Evolutionary conservation across 2,888 invertebrate species (phyloP).

Genomic region (Torymus texanus): DNA sequence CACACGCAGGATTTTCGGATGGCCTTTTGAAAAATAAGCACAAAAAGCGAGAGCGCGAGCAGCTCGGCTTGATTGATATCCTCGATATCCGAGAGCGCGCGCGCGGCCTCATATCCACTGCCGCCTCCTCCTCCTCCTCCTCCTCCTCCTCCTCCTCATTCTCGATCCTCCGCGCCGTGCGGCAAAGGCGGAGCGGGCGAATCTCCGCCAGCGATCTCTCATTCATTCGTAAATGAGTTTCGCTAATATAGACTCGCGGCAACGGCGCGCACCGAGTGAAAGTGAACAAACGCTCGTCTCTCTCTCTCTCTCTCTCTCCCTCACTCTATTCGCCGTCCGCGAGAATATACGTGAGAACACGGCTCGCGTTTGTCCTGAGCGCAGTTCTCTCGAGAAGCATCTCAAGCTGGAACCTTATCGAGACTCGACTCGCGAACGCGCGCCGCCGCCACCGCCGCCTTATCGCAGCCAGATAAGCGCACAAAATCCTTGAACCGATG

Average conservation of each 20-base stretch:
- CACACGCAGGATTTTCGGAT: conserved; percentile 44
- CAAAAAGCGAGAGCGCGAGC: conserved; percentile 34
- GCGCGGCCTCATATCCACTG: conserved; percentile 23
- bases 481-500: conserved; percentile 56
- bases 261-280: conserved; percentile 14
- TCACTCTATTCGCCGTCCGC: no score
- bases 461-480: conserved; percentile 52
- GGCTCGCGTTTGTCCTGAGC: conserved; percentile 52
- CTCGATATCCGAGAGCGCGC: conserved; percentile 51
- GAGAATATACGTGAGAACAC: conserved; percentile 50
- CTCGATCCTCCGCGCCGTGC: conserved; percentile 53
- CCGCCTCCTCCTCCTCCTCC: conserved; percentile 28
- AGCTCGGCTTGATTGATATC: conserved; percentile 57
- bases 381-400: conserved; percentile 39
- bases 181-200: conserved; percentile 50
- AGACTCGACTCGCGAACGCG: conserved; percentile 56
- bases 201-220: conserved; percentile 57
- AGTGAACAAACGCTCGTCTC: conserved; percentile 20
- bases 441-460: conserved; percentile 12
- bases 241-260: conserved; percentile 55
- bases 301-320: no score
- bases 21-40: conserved; percentile 46
- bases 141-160: conserved; percentile 38
- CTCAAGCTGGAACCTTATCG: conserved; percentile 25
- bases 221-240: conserved; percentile 59